Base-by-base conservation (phyloP, 2,888 invertebrate species). In the Galerucella calmariensis region DNA sequence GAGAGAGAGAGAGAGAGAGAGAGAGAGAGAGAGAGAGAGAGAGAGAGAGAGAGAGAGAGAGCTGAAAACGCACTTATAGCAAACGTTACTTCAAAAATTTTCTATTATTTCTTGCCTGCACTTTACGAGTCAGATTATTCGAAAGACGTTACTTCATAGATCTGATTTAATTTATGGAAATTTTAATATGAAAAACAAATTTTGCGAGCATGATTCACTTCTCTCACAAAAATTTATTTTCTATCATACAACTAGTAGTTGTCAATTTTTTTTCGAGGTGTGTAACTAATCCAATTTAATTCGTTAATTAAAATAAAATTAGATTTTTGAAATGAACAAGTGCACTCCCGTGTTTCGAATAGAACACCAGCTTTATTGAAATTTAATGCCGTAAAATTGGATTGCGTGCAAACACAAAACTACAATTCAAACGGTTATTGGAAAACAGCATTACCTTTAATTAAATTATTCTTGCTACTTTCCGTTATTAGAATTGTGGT, bases 341-440 rank as follows among this genome's bases (percentile, higher is more conserved):
- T 56, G 56, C 56, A 20, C 16, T 53, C 5, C n/a, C n/a, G 53
- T 53, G 35, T 9, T 41, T 51, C 20, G 2, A 56, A 56, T 20
- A 10, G 56, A 56, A 56, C 16, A 56, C 16, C 20, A 11, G 1
- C 20, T 56, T 20, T 56, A 56, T 20, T 56, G 56, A 56, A 20
- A 56, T 56, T 56, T 20, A 56, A 56, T 56, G 56, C 56, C 16
- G 16, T 56, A 20, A 56, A 56, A 56, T 56, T 56, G 56, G 56
- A 20, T 56, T 56, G 56, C 56, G 20, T 56, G 56, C 56, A 56
- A 56, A 20, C 56, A 10, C 16, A 56, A 56, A 56, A 20, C 20
- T 56, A 56, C 56, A 16, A 56, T 20, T 20, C 56, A 16, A 56
- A 56, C 56, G 56, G 2, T 56, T 56, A 56, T 56, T 16, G 56